phyloP scores from a whole-genome alignment of 2,113 vertebrate genomes.

The Opisthocomus hoazin region DNA sequence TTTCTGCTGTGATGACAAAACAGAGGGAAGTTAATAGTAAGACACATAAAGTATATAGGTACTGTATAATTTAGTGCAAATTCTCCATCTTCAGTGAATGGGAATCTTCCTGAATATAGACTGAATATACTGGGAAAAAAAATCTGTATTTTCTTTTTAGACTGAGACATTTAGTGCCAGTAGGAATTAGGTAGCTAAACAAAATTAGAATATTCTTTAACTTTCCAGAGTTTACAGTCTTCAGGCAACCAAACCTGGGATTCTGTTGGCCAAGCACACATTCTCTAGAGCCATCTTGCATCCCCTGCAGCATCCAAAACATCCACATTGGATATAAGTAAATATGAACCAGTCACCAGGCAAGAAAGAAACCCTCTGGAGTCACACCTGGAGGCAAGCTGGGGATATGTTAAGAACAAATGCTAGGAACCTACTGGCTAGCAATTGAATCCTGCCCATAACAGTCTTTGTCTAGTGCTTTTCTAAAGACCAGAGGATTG shows the following conservation, averaged over 20 bases:
- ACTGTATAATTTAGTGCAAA: background rate
- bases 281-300: background rate
- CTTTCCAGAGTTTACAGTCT: background rate
- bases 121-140: background rate
- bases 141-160: background rate
- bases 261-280: background rate
- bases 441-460: background rate
- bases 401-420: background rate
- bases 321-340: background rate
- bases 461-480: background rate
- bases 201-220: background rate
- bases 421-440: background rate
- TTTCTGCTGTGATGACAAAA: background rate
- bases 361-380: background rate
- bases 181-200: background rate
- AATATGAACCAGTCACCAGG: background rate
- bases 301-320: background rate
- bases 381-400: rapidly evolving
- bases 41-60: background rate
- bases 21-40: background rate
- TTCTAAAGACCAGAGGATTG: background rate
- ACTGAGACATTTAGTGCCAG: background rate
- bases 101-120: background rate
- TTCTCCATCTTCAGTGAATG: background rate
- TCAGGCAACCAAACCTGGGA: background rate